Evolutionary conservation across 2,888 invertebrate species (phyloP).

Genomic region (Diaperis boleti): DNA sequence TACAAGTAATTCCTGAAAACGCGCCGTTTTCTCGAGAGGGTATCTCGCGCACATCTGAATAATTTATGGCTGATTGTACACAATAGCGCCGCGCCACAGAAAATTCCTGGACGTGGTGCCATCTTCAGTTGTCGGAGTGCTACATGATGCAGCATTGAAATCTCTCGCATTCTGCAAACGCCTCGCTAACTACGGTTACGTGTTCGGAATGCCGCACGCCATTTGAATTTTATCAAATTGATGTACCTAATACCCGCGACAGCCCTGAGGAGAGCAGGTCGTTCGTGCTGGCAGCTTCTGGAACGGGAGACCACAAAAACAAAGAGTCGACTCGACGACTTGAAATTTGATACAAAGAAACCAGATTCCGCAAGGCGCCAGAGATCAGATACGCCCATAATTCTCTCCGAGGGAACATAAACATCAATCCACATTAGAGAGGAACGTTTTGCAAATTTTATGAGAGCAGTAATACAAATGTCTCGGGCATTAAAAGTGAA

Average conservation of each 20-base stretch:
- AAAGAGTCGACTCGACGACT: constrained; percentile 1
- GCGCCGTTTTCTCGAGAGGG: constrained; percentile 9
- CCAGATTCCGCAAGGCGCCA: too few relatives aligned
- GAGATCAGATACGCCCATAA: too few relatives aligned
- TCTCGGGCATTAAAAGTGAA: too few relatives aligned
- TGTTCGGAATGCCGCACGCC: constrained; percentile 39
- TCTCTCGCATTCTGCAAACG: constrained; percentile 38
- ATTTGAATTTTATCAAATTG: constrained; percentile 38
- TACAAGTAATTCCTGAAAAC: constrained; percentile 28
- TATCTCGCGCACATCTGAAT: constrained; percentile 12
- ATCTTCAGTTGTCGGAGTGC: constrained; percentile 17
- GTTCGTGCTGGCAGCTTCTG: constrained; percentile 6
- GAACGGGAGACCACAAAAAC: not conserved
- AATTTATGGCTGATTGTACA: constrained; percentile 27
- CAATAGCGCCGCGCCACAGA: constrained; percentile 16
- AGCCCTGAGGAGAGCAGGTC: constrained; percentile 1
- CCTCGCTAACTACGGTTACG: constrained; percentile 40
- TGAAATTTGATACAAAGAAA: constrained; percentile 8
- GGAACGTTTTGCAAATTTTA: too few relatives aligned
- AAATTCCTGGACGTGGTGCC: constrained; percentile 21
- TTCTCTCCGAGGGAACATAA: too few relatives aligned
- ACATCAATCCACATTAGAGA: too few relatives aligned
- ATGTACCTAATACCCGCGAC: constrained; percentile 15
- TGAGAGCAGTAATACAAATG: too few relatives aligned
- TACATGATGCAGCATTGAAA: constrained; percentile 43